These are phyloP conservation scores for Xylophagus ater DNA, from an alignment of 2,888 invertebrate genomes.

Conservation along the genomic window DNA sequence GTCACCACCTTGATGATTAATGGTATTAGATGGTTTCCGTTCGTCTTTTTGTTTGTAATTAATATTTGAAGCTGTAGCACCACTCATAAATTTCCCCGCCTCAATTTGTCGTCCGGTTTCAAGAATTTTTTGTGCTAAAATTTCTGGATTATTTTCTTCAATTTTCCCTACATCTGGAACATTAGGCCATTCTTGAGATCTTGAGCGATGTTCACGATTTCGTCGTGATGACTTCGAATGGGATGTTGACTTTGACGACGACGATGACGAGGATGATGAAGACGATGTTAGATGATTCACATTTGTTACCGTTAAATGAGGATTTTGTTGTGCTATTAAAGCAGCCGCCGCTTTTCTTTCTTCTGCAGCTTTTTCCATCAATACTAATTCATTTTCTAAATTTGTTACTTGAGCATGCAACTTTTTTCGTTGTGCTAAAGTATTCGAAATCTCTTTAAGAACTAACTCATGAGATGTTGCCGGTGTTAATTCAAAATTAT, in stretches of 20 bases:
- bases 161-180: constrained; percentile 83
- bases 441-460: constrained; percentile 75
- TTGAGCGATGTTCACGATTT: constrained; percentile 58
- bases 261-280: constrained; percentile 42
- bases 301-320: constrained; percentile 27
- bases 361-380: constrained; percentile 60
- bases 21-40: constrained; percentile 26
- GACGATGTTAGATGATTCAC: constrained; percentile 33
- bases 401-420: constrained; percentile 61
- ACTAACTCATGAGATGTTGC: constrained; percentile 69
- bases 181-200: constrained; percentile 86
- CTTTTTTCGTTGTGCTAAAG: constrained; percentile 71
- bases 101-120: constrained; percentile 85
- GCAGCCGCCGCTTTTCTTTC: constrained; percentile 45
- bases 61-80: constrained; percentile 21
- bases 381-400: constrained; percentile 65
- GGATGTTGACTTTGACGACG: constrained; percentile 32
- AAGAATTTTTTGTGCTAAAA: constrained; percentile 78
- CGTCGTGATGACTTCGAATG: constrained; percentile 46
- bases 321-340: constrained; percentile 31
- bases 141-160: constrained; percentile 83
- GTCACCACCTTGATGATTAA: constrained; percentile 19
- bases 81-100: constrained; percentile 54
- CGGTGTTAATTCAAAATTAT: constrained; percentile 49
- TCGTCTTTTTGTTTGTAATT: constrained; percentile 41